Conservation (phyloP, 1,140 invertebrate species). For the Cylas formicarius region DNA sequence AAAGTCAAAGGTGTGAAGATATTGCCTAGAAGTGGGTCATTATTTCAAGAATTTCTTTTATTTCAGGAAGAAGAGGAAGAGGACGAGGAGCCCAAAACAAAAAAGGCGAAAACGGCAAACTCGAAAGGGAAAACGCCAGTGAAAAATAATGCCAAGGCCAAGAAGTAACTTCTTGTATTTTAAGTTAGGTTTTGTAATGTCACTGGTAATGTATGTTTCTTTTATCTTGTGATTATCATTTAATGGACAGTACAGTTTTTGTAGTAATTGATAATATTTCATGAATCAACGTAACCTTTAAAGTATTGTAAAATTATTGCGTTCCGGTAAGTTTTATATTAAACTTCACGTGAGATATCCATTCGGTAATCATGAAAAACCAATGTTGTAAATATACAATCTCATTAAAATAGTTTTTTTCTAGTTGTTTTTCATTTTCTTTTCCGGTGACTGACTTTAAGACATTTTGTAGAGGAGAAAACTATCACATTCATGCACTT, state of each 20-base stretch:
- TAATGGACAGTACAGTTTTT: constrained; percentile 4
- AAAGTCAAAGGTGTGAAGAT: constrained; percentile 22
- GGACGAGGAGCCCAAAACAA: constrained; percentile 56
- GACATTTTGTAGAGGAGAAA: too few species aligned
- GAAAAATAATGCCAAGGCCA: constrained; percentile 46
- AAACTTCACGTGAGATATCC: constrained; percentile 7
- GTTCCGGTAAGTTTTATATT: constrained; percentile 10
- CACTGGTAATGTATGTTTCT: constrained; percentile 16
- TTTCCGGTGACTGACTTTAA: too few species aligned
- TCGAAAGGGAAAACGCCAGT: constrained; percentile 47
- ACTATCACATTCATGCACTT: too few species aligned
- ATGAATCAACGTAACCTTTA: too few species aligned
- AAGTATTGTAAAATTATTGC: constrained; percentile 11
- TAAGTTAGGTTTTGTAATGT: constrained; percentile 17
- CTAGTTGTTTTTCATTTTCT: constrained; percentile 16
- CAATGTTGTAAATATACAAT: constrained; percentile 35
- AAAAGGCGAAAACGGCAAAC: constrained; percentile 56
- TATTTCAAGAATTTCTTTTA: constrained; percentile 14
- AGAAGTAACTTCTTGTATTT: constrained; percentile 28
- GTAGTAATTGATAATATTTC: background rate
- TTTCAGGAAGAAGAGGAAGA: constrained; percentile 54
- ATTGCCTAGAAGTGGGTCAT: constrained; percentile 10
- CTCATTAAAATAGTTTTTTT: constrained; percentile 37
- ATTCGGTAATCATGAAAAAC: constrained; percentile 21
- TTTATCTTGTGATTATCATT: constrained; percentile 8